A percentile compares a stretch with the other conserved stretches of the same genome.
Conservation (phyloP, 1,140 invertebrate species). For the Phthorimaea operculella region DNA sequence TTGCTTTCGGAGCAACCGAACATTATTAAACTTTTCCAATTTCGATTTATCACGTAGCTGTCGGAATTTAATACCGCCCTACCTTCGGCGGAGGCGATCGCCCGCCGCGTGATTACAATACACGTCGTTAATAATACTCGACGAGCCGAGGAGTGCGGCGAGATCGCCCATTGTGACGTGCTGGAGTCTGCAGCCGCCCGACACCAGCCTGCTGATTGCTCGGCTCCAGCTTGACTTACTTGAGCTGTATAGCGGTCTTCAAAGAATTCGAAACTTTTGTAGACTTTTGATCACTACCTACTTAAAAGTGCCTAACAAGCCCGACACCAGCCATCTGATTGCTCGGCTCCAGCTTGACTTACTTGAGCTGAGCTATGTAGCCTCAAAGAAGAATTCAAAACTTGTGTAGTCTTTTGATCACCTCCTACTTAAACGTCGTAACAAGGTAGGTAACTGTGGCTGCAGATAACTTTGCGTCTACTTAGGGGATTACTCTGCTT, state of each 20-base stretch:
- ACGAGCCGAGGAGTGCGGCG: slow-evolving; percentile 31
- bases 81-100: slow-evolving; percentile 66
- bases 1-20: slow-evolving; percentile 68
- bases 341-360: too few relatives aligned
- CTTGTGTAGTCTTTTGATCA: too few relatives aligned
- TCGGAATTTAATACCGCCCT: slow-evolving; percentile 68
- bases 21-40: slow-evolving; percentile 69
- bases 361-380: too few relatives aligned
- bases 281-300: too few relatives aligned
- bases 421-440: too few relatives aligned
- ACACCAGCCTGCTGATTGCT: neutral
- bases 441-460: too few relatives aligned
- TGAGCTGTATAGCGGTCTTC: neutral
- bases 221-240: neutral
- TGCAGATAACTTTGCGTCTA: too few relatives aligned
- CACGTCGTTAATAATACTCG: slow-evolving; percentile 66
- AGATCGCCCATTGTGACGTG: slow-evolving; percentile 31
- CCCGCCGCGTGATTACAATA: slow-evolving; percentile 66
- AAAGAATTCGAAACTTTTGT: neutral
- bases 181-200: slow-evolving; percentile 12
- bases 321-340: too few relatives aligned
- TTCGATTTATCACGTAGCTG: slow-evolving; percentile 69
- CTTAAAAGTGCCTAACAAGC: too few relatives aligned
- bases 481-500: too few relatives aligned
- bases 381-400: too few relatives aligned